Evolutionary conservation across 2,113 vertebrate genomes (phyloP), one percentile per base, ranked within the genome.

Genomic region (Vombatus ursinus): DNA sequence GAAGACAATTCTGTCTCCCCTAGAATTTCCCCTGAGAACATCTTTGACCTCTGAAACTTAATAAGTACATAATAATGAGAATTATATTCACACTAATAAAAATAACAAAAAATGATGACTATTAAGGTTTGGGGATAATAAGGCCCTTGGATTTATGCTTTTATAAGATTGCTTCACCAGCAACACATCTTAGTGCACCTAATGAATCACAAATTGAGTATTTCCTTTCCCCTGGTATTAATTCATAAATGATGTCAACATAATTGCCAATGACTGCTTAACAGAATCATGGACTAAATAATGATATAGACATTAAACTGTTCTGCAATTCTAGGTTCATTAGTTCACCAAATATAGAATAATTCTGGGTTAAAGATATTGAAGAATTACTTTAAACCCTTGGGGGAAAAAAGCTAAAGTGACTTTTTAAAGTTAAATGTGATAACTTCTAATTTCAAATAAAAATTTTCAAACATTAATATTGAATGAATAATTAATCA

Each of bases 401-500:
- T 57, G 52, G 23, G 8, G 91, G 50, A n/a, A 68, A 95, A 94
- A 3, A 1, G 47, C 7, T 94, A 16, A 94, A 92, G 90, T 96
- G 92, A 53, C 95, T 54, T 96, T 57, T 96, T 95, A 95, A 84
- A 77, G 68, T 95, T 93, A 90, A 94, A 97, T 90, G 90, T 95
- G 93, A 97, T 92, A 23, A 94, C 48, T 89, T 96, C 94, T 97
- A 96, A 93, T 97, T 96, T 97, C 50, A 94, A 96, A 97, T 96
- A 92, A 51, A 95, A 97, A 95, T 0, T 92, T 90, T 16, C 93
- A 96, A 93, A 52, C 23, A 2, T 95, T 97, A 52, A 95, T 77
- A 54, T 95, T 48, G 49, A 91, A 48, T 92, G 89, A 97, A 96
- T 97, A 97, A 97, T 97, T 96, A 93, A 96, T 61, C 84, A 96